Conservation (phyloP, 2,797 vertebrate genomes). For the Aulostomus chinensis region DNA sequence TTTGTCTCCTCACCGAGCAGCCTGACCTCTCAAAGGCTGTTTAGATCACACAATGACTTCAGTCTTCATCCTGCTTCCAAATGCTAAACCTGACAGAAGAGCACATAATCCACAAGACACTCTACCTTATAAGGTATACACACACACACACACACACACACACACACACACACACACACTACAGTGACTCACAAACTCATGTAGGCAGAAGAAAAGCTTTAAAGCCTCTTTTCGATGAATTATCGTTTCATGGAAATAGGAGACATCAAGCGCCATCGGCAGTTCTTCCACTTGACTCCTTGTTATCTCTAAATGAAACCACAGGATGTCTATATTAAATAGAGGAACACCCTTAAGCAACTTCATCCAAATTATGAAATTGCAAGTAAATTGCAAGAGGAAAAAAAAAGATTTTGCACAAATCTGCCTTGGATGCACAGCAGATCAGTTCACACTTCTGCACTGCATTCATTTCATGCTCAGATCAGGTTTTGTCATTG, state of each 20-base stretch:
- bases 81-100: conserved; percentile 17
- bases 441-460: conserved; percentile 21
- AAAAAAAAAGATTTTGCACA: conserved; percentile 17
- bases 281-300: conserved; percentile 49
- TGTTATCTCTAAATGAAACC: conserved; percentile 45
- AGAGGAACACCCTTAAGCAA: conserved; percentile 34
- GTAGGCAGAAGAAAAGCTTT: conserved; percentile 19
- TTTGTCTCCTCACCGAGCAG: conserved; percentile 38
- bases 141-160: not conserved
- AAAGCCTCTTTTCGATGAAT: conserved; percentile 17
- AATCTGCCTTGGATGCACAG: conserved; percentile 30
- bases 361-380: conserved; percentile 36
- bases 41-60: conserved; percentile 31
- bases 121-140: not conserved
- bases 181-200: conserved; percentile 9
- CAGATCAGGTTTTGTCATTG: too few species aligned
- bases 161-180: not conserved
- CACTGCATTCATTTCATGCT: not conserved
- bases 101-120: conserved; percentile 3
- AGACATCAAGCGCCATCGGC: conserved; percentile 30
- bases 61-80: conserved; percentile 4
- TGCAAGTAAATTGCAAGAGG: conserved; percentile 20
- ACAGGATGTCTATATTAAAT: conserved; percentile 26
- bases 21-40: conserved; percentile 26
- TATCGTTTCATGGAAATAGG: conserved; percentile 9